Percentiles rank a stretch among this genome's conserved stretches.
phyloP scores from a whole-genome alignment of 2,888 invertebrate species.

The Macaria liturata region DNA sequence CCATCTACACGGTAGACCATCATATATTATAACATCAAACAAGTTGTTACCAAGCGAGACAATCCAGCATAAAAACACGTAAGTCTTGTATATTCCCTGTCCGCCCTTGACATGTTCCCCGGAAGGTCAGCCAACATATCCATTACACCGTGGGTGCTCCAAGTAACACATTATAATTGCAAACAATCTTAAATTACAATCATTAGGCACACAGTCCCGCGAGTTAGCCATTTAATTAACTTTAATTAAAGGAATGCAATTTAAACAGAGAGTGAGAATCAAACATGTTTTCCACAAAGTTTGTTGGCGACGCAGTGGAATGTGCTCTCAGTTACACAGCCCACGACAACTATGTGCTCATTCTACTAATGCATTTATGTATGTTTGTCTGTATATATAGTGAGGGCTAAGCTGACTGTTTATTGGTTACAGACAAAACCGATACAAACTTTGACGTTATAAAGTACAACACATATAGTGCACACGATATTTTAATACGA shows the following conservation, averaged over 20 bases:
- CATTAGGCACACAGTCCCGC: constrained; percentile 16
- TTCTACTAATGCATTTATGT: neutral
- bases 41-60: neutral
- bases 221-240: constrained; percentile 24
- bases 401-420: neutral
- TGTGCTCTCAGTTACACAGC: constrained; percentile 16
- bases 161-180: constrained; percentile 8
- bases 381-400: too few relatives aligned
- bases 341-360: constrained; percentile 1
- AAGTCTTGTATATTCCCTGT: too few relatives aligned
- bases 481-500: too few relatives aligned
- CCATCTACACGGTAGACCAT: too few relatives aligned
- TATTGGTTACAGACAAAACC: neutral
- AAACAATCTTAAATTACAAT: constrained; percentile 16
- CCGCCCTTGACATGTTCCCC: too few relatives aligned
- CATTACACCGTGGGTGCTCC: neutral
- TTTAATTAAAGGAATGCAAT: constrained; percentile 28
- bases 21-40: too few relatives aligned
- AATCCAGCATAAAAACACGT: neutral
- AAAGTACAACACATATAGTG: too few relatives aligned
- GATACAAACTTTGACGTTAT: too few relatives aligned
- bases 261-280: constrained; percentile 24
- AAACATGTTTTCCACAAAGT: constrained; percentile 28
- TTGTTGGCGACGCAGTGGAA: constrained; percentile 14
- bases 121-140: neutral